Conservation (phyloP, 2,888 invertebrate species). For the Uropetala carovei region DNA sequence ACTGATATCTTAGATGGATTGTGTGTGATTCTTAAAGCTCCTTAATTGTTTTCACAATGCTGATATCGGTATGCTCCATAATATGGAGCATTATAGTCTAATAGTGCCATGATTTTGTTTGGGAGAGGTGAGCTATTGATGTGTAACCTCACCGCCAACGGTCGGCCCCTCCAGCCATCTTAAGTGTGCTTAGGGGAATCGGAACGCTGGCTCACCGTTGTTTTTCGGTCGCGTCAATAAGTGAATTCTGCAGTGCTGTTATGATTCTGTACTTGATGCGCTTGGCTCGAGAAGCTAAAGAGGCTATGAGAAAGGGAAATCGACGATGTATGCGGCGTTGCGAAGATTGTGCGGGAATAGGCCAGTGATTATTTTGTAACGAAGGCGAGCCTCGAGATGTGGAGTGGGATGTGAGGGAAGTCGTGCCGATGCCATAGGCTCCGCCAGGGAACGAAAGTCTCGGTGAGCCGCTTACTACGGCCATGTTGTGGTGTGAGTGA, state of each 20-base stretch:
- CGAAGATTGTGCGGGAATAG: conserved; percentile 42
- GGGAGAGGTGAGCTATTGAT: conserved; percentile 57
- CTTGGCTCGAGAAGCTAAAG: conserved; percentile 41
- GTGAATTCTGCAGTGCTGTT: conserved; percentile 59
- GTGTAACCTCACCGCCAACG: conserved; percentile 59
- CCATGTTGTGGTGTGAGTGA: conserved; percentile 64
- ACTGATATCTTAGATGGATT: conserved; percentile 24
- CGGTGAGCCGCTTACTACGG: conserved; percentile 61
- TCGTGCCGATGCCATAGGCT: conserved; percentile 63
- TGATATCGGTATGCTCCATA: not conserved
- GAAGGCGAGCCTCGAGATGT: conserved; percentile 64
- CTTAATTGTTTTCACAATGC: conserved; percentile 42
- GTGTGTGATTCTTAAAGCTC: conserved; percentile 16
- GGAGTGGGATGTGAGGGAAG: conserved; percentile 62
- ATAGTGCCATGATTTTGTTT: conserved; percentile 52
- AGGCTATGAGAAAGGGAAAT: conserved; percentile 34
- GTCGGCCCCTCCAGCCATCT: conserved; percentile 63
- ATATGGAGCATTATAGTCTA: not conserved
- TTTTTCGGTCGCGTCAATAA: conserved; percentile 59
- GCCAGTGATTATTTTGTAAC: conserved; percentile 60
- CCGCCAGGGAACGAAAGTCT: conserved; percentile 60
- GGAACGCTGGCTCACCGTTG: conserved; percentile 62
- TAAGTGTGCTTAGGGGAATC: conserved; percentile 63
- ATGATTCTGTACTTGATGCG: conserved; percentile 55
- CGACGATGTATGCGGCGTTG: conserved; percentile 51